Percentiles rank a stretch among this genome's conserved stretches.
Evolutionary conservation across 2,888 invertebrate species (phyloP).

Genomic region (Halictus quadricinctus): DNA sequence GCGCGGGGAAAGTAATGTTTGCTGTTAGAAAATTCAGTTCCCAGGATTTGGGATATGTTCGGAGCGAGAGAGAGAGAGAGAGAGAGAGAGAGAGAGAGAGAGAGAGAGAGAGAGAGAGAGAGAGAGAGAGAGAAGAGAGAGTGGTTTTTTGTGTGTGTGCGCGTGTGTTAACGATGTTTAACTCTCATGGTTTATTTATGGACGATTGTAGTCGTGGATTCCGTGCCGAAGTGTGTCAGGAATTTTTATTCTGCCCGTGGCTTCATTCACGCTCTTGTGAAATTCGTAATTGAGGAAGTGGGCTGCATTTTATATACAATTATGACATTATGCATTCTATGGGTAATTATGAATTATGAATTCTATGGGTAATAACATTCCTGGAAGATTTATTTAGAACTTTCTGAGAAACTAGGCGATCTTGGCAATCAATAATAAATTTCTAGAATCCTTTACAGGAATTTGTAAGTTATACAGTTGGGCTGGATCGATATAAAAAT

Average conservation of each 20-base stretch:
- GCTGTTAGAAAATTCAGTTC: constrained; percentile 1
- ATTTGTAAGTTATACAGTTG: not conserved
- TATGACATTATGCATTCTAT: not conserved
- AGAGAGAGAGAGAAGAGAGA: too few species aligned
- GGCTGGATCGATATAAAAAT: too few species aligned
- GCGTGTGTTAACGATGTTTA: not conserved
- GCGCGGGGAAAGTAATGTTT: not conserved
- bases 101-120: not conserved
- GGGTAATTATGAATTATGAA: not conserved
- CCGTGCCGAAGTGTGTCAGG: not conserved
- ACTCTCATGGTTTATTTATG: constrained; percentile 12
- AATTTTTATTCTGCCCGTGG: not conserved
- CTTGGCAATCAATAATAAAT: not conserved
- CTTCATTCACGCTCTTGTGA: not conserved
- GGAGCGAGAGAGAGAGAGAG: not conserved
- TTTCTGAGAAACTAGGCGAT: not conserved
- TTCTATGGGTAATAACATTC: not conserved
- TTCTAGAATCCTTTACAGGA: not conserved
- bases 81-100: too few species aligned
- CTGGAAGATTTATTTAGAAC: not conserved
- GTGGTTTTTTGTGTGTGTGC: not conserved
- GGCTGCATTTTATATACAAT: not conserved
- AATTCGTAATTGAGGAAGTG: not conserved
- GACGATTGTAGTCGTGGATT: not conserved
- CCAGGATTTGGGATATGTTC: not conserved